Evolutionary conservation across 2,888 invertebrate genomes (phyloP).

Genomic region (Halocaridina rubra): DNA sequence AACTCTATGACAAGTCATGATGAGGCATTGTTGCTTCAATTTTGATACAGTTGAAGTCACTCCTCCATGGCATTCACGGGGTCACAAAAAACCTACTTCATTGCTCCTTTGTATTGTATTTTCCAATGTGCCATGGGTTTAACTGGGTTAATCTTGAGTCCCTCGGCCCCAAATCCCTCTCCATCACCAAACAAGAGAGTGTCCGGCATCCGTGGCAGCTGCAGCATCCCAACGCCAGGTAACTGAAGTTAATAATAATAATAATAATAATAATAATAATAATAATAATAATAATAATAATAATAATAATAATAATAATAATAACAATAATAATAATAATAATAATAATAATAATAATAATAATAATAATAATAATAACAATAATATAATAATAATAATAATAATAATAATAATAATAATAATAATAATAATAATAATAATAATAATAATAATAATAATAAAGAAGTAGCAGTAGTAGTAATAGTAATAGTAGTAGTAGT

Average conservation of each 20-base stretch:
- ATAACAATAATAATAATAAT: not conserved
- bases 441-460: too few species aligned
- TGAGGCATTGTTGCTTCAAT: too few species aligned
- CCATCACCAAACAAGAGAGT: constrained; percentile 76
- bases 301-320: not conserved
- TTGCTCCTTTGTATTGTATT: constrained; percentile 77
- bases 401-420: too few species aligned
- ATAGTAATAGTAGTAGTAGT: too few species aligned
- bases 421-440: too few species aligned
- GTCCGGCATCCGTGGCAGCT: constrained; percentile 78
- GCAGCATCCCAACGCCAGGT: constrained; percentile 78
- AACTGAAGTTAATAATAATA: constrained; percentile 69
- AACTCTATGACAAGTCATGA: too few species aligned
- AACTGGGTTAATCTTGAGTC: constrained; percentile 76
- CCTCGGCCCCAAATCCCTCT: constrained; percentile 77
- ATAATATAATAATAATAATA: too few species aligned
- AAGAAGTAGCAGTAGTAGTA: too few species aligned
- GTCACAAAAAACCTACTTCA: constrained; percentile 73
- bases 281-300: not conserved
- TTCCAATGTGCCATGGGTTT: constrained; percentile 82
- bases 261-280: not conserved
- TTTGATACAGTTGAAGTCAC: too few species aligned
- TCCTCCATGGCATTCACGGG: too few species aligned
- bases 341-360: not conserved
- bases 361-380: not conserved